Base-by-base conservation (phyloP, 2,113 vertebrate species). In the Octodon degus region DNA sequence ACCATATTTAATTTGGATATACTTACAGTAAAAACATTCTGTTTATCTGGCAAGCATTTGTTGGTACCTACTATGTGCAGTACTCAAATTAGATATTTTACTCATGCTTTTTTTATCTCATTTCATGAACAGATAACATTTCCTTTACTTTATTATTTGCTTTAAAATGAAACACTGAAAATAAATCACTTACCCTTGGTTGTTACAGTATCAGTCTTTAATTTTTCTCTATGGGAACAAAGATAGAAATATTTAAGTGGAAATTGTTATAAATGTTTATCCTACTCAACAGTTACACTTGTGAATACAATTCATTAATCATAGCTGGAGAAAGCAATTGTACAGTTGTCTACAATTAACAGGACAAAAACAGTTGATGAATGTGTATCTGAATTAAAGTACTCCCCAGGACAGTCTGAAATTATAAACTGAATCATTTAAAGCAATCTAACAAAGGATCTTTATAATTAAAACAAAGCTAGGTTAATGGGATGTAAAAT, bases 401-500 rank as follows among this genome's bases (percentile, higher is more conserved):
- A 98, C 98, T 99, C 98, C 97, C 98, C 97, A 98, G 98, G 98
- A 99, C 98, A 98, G 98, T 94, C 97, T 98, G 98, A 98, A 98
- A 99, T 99, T 99, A 99, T 98, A 98, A 98, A 98, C 98, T 98
- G 98, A 98, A 98, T 99, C 98, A 98, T 98, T 98, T 99, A 98
- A 98, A 98, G 97, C 98, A 98, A 99, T 98, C 98, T 98, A 99
- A 99, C 99, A 99, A 98, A 98, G 98, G 98, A 97, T 98, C 98
- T 98, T 98, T 99, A 98, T 99, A 99, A 99, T 99, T 99, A 99
- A 99, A 99, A 99, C 99, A 99, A 99, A 99, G 98, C 98, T 97
- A 97, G 97, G 98, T 99, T 99, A 99, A 99, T 99, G 99, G 97
- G 98, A 99, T 99, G 99, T 99, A 99, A 99, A 99, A 99, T 99